A percentile compares a stretch with the other conserved stretches of the same genome.
phyloP scores from a whole-genome alignment of 2,797 vertebrate species.

The Gallinago stenura region DNA sequence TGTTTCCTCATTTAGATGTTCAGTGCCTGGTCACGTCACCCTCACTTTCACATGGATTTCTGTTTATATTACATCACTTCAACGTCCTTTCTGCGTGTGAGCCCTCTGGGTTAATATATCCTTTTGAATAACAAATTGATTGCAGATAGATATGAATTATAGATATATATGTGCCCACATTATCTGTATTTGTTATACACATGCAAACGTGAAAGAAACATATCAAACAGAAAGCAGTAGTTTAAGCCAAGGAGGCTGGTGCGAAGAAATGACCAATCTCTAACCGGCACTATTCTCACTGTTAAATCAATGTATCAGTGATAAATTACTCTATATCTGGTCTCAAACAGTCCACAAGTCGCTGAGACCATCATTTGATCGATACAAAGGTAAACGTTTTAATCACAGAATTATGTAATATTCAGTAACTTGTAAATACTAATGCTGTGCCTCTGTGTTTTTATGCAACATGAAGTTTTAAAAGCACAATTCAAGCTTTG shows the following conservation, averaged over 20 bases:
- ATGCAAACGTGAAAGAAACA: background rate
- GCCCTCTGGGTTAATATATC: conserved; percentile 10
- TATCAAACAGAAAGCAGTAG: background rate
- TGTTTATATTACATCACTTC: conserved; percentile 12
- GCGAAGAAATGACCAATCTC: background rate
- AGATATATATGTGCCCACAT: background rate
- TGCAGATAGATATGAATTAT: background rate
- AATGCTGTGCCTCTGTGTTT: background rate
- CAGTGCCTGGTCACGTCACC: background rate
- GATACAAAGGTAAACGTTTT: background rate
- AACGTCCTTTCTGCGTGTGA: background rate
- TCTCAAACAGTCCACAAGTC: background rate
- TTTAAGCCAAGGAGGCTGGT: background rate
- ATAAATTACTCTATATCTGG: background rate
- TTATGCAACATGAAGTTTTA: background rate
- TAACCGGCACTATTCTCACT: background rate
- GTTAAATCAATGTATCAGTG: background rate
- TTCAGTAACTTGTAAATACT: background rate
- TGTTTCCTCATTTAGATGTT: conserved; percentile 58
- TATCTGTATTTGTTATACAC: background rate
- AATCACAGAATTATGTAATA: background rate
- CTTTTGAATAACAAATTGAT: conserved; percentile 27
- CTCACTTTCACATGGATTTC: conserved; percentile 40
- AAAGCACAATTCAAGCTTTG: background rate
- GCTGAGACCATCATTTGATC: background rate